Conservation (phyloP, 64 coral and sea anemone genomes). For the Trachythela sp. region DNA sequence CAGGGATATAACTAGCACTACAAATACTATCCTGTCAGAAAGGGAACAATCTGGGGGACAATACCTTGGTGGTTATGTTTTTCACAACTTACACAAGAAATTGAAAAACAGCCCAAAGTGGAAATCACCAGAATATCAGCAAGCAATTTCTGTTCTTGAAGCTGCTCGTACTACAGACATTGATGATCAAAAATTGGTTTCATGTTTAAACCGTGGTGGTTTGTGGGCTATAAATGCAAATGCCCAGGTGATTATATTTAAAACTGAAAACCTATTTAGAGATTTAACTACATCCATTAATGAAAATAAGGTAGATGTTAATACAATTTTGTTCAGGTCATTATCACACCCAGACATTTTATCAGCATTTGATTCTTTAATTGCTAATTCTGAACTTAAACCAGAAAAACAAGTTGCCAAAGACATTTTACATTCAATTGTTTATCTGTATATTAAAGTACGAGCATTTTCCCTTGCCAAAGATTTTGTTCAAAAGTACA, state of each 20-base stretch:
- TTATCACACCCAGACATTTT: neutral
- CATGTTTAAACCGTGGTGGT: neutral
- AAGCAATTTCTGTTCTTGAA: neutral
- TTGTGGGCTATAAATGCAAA: neutral
- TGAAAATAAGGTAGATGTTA: neutral
- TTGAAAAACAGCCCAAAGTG: neutral
- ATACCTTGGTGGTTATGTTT: slow-evolving; percentile 13
- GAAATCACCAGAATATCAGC: neutral
- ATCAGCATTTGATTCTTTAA: neutral
- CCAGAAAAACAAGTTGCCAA: slow-evolving; percentile 7
- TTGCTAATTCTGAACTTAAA: neutral
- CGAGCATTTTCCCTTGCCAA: slow-evolving; percentile 1
- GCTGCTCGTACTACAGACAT: neutral
- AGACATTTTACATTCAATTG: neutral
- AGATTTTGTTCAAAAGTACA: neutral
- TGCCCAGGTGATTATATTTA: neutral
- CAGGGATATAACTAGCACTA: neutral
- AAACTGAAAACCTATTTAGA: neutral
- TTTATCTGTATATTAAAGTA: neutral
- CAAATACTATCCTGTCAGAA: neutral
- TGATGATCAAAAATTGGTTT: neutral
- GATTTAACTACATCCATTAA: neutral
- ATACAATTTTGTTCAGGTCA: neutral
- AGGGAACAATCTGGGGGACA: neutral
- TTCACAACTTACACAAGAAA: neutral